Percentiles rank a stretch among this genome's conserved stretches.
These are phyloP conservation scores for Altica lythri DNA, from an alignment of 2,888 invertebrate genomes.

Conservation along the genomic window DNA sequence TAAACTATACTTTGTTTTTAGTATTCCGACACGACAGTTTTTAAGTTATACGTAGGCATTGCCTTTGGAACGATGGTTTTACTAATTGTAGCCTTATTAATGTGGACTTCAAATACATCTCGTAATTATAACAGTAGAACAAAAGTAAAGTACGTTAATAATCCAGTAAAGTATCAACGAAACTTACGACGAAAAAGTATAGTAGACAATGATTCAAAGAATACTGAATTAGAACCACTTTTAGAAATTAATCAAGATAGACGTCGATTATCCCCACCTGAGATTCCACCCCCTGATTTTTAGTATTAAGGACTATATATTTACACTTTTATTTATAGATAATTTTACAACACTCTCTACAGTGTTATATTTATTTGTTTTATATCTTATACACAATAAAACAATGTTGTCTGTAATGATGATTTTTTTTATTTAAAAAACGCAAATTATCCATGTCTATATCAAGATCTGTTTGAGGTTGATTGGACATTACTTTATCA, in stretches of 20 bases:
- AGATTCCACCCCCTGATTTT: conserved; percentile 44
- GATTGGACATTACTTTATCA: too few species aligned
- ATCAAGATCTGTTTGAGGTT: too few species aligned
- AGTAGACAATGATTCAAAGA: conserved; percentile 34
- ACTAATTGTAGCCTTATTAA: conserved; percentile 35
- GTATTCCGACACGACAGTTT: conserved; percentile 45
- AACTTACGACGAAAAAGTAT: conserved; percentile 13
- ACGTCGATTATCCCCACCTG: conserved; percentile 32
- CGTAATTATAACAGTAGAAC: conserved; percentile 10
- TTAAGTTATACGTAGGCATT: conserved; percentile 46
- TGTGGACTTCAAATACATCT: conserved; percentile 34
- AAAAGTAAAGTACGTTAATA: background rate
- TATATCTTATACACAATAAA: too few species aligned
- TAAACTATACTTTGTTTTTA: conserved; percentile 31
- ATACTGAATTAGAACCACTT: conserved; percentile 31
- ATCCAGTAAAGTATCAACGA: background rate
- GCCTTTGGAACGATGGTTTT: conserved; percentile 41
- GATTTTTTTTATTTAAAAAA: too few species aligned
- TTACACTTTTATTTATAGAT: conserved; percentile 23
- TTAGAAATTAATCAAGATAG: conserved; percentile 23
- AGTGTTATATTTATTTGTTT: background rate
- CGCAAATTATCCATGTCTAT: too few species aligned
- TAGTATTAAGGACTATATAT: conserved; percentile 35
- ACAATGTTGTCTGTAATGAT: too few species aligned
- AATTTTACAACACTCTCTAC: conserved; percentile 11